Conservation (phyloP, 2,888 invertebrate genomes). For the Lathronympha strigana region DNA sequence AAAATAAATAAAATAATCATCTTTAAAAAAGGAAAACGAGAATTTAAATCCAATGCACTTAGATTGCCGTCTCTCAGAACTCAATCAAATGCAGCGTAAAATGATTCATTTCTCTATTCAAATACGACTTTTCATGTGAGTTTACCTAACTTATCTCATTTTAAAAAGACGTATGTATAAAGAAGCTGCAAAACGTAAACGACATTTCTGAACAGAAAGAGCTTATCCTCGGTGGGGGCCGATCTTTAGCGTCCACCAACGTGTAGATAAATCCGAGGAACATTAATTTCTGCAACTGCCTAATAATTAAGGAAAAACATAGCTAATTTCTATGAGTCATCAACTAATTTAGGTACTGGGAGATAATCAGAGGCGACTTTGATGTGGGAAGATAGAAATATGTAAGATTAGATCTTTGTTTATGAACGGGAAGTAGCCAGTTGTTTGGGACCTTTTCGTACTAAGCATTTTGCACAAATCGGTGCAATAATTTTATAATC, state of each 20-base stretch:
- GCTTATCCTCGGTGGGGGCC: constrained; percentile 48
- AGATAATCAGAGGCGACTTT: constrained; percentile 13
- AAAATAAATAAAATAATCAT: too few species aligned
- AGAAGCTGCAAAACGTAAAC: constrained; percentile 39
- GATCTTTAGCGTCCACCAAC: constrained; percentile 59
- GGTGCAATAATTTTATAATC: too few species aligned
- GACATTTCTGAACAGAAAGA: constrained; percentile 37
- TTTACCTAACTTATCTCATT: background rate
- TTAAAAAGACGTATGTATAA: background rate
- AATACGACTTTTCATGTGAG: background rate
- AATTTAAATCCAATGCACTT: too few species aligned
- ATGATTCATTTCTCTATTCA: background rate
- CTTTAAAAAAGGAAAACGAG: too few species aligned
- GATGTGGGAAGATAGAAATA: constrained; percentile 12
- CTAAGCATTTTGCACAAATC: background rate
- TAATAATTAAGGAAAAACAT: constrained; percentile 41
- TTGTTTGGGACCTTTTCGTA: background rate
- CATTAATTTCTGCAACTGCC: constrained; percentile 49
- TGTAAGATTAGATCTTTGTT: constrained; percentile 1
- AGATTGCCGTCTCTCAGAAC: background rate
- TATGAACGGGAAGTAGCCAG: background rate
- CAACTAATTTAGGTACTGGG: constrained; percentile 12
- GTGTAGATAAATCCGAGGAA: constrained; percentile 61
- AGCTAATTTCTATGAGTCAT: constrained; percentile 30
- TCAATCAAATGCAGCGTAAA: background rate